phyloP scores from a whole-genome alignment of 1,140 invertebrate genomes.

The Drosophila lacertosa region DNA sequence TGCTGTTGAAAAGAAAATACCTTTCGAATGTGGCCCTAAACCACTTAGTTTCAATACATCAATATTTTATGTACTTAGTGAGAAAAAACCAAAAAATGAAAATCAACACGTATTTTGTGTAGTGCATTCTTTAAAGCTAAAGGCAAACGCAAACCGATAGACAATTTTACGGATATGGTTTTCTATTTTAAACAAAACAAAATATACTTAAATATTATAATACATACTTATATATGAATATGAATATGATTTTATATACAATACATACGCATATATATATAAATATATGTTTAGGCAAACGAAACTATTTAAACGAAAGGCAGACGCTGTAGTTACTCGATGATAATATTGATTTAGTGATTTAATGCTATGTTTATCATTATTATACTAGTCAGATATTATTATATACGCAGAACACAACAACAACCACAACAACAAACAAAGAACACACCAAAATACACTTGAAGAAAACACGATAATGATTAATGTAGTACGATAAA shows the following conservation, averaged over 20 bases:
- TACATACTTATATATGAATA: constrained; percentile 40
- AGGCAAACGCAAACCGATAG: constrained; percentile 52
- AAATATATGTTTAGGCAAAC: constrained; percentile 59
- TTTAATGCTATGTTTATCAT: constrained; percentile 67
- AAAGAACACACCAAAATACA: constrained; percentile 36
- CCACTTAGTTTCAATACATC: constrained; percentile 20
- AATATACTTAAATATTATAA: constrained; percentile 49
- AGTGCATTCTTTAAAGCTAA: constrained; percentile 40
- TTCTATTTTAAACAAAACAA: constrained; percentile 47
- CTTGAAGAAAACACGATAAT: constrained; percentile 40
- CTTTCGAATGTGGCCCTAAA: constrained; percentile 5
- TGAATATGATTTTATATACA: constrained; percentile 71
- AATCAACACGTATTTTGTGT: constrained; percentile 59
- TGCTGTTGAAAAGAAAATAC: constrained; percentile 27
- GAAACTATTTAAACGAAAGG: constrained; percentile 66
- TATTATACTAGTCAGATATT: constrained; percentile 63
- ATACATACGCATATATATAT: constrained; percentile 59
- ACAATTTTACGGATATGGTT: constrained; percentile 57
- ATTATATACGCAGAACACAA: constrained; percentile 75
- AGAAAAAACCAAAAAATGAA: constrained; percentile 33
- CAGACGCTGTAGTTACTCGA: constrained; percentile 78
- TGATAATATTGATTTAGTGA: constrained; percentile 73
- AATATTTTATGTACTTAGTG: constrained; percentile 32
- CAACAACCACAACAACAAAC: constrained; percentile 29
- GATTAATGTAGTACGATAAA: constrained; percentile 54